A percentile compares a stretch with the other conserved stretches of the same genome.
Conservation (phyloP, 2,888 invertebrate genomes). For the Frankliniella intonsa region DNA sequence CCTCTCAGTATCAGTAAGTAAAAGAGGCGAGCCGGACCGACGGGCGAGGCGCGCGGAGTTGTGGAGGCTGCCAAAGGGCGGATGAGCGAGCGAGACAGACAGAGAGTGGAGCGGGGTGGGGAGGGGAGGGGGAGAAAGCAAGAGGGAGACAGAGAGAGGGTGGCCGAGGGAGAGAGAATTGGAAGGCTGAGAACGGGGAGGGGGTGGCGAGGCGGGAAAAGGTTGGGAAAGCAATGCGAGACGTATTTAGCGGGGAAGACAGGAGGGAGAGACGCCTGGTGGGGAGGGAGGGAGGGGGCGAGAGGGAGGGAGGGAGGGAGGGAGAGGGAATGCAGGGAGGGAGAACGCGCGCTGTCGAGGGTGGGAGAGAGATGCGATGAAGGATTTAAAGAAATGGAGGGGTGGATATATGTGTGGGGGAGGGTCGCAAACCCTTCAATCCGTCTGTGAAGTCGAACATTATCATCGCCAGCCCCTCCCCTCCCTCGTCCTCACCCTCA, state of each 20-base stretch:
- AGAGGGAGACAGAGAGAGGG: background rate
- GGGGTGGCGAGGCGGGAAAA: background rate
- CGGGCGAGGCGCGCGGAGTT: too few relatives aligned
- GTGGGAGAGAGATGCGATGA: background rate
- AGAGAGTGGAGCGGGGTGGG: too few relatives aligned
- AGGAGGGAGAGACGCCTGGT: background rate
- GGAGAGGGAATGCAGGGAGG: background rate
- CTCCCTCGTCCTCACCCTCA: background rate
- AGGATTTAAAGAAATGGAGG: conserved; percentile 21
- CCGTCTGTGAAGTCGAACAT: conserved; percentile 2
- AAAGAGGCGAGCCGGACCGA: background rate
- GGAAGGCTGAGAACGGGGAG: background rate
- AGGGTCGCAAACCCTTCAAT: conserved; percentile 12
- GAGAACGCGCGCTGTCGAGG: background rate
- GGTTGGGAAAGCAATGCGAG: background rate
- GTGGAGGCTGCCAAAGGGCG: too few relatives aligned
- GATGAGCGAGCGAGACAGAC: background rate
- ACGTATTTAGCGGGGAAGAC: background rate
- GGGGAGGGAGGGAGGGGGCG: background rate
- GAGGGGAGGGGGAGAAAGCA: too few relatives aligned
- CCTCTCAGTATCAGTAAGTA: background rate
- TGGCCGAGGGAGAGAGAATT: background rate
- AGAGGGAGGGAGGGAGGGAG: background rate
- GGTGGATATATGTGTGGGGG: background rate
- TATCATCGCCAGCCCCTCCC: background rate